Percentiles rank a stretch among this genome's conserved stretches.
phyloP scores from a whole-genome alignment of 2,888 invertebrate species.

The Lasius fuliginosus region DNA sequence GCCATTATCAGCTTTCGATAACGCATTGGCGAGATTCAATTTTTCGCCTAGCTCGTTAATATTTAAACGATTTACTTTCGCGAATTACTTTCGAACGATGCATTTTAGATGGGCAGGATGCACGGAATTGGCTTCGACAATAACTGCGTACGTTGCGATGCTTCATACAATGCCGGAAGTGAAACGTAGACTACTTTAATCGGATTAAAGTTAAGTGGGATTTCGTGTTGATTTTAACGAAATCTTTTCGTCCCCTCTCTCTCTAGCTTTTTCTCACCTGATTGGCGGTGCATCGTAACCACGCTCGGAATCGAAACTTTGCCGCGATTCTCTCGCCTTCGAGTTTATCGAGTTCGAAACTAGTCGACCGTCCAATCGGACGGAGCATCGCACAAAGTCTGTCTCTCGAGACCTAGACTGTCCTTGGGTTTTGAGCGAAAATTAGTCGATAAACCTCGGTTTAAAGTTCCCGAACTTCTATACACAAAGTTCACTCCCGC shows the following conservation, averaged over 20 bases:
- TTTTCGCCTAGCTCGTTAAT: constrained; percentile 41
- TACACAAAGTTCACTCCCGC: neutral
- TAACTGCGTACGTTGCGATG: constrained; percentile 20
- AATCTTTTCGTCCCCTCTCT: constrained; percentile 61
- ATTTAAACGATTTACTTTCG: neutral
- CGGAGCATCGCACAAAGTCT: constrained; percentile 69
- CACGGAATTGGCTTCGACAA: neutral
- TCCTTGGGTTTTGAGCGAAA: constrained; percentile 72
- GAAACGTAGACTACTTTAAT: constrained; percentile 65
- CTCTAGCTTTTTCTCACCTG: neutral
- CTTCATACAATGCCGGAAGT: constrained; percentile 33
- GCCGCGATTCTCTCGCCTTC: constrained; percentile 63
- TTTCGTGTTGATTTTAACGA: constrained; percentile 76
- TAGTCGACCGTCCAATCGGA: constrained; percentile 72
- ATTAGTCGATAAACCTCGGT: constrained; percentile 82
- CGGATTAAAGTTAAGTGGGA: constrained; percentile 71
- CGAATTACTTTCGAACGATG: constrained; percentile 6
- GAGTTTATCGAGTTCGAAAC: constrained; percentile 78
- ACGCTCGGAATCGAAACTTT: constrained; percentile 71
- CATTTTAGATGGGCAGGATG: neutral
- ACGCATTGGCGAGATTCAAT: constrained; percentile 19
- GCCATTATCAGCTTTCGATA: constrained; percentile 31
- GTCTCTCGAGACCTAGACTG: constrained; percentile 71
- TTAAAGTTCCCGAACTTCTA: constrained; percentile 75
- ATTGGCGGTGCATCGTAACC: constrained; percentile 48